Percentiles rank a stretch among this genome's conserved stretches.
These are phyloP conservation scores for Sialis lutaria DNA, from an alignment of 2,888 invertebrate genomes.

Conservation along the genomic window DNA sequence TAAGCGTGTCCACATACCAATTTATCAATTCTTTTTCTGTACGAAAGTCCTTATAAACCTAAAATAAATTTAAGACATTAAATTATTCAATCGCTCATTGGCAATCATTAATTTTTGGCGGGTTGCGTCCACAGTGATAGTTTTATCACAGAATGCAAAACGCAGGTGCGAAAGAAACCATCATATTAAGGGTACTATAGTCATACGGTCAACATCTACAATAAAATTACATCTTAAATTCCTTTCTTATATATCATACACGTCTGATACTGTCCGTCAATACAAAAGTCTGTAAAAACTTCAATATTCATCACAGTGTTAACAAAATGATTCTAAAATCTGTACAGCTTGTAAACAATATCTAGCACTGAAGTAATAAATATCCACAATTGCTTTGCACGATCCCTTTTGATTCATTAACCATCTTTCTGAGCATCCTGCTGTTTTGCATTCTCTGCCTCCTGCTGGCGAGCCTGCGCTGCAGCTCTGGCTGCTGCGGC, in stretches of 20 bases:
- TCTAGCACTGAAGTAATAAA: too few relatives aligned
- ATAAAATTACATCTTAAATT: too few relatives aligned
- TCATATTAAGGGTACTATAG: too few relatives aligned
- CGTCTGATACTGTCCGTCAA: too few relatives aligned
- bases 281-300: too few relatives aligned
- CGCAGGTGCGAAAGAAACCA: too few relatives aligned
- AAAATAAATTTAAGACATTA: not conserved
- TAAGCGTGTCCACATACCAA: constrained; percentile 7
- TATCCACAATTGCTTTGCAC: not conserved
- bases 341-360: too few relatives aligned
- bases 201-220: too few relatives aligned
- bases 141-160: not conserved
- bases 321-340: too few relatives aligned
- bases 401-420: not conserved
- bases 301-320: too few relatives aligned
- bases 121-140: not conserved
- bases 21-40: constrained; percentile 1
- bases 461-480: constrained; percentile 25
- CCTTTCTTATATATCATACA: too few relatives aligned
- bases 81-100: not conserved
- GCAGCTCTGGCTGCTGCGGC: constrained; percentile 32
- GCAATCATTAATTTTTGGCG: not conserved
- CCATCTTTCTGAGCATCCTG: not conserved
- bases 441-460: constrained; percentile 16
- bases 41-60: not conserved